These are phyloP conservation scores for Colossoma macropomum DNA, from an alignment of 2,113 vertebrate genomes.

Conservation along the genomic window DNA sequence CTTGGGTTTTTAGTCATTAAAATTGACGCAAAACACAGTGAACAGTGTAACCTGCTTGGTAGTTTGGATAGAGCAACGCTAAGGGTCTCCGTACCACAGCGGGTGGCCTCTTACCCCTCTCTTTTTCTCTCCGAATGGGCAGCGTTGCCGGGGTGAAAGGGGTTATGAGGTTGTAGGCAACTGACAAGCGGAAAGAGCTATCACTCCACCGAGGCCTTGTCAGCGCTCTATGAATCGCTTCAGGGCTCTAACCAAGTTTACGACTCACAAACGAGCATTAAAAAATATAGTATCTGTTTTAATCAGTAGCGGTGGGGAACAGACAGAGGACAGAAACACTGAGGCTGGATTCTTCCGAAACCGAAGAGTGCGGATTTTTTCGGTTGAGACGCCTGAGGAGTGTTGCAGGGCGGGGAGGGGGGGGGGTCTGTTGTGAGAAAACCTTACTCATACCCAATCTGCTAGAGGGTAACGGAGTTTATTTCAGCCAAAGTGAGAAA, in stretches of 20 bases:
- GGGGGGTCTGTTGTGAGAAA: constrained; percentile 58
- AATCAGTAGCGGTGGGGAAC: constrained; percentile 34
- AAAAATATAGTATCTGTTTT: constrained; percentile 16
- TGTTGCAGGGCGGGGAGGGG: constrained; percentile 20
- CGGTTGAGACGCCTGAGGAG: constrained; percentile 40
- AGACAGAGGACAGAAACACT: constrained; percentile 15
- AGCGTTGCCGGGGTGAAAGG: constrained; percentile 1
- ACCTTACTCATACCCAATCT: constrained; percentile 68
- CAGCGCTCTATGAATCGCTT: constrained; percentile 18
- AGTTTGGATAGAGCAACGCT: not conserved
- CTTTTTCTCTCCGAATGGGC: not conserved
- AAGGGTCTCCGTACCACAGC: not conserved
- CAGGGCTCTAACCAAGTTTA: constrained; percentile 30
- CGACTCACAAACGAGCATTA: constrained; percentile 12
- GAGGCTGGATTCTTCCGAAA: constrained; percentile 36
- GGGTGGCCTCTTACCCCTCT: not conserved
- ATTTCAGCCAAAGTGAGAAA: constrained; percentile 64
- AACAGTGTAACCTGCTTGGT: not conserved
- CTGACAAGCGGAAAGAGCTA: not conserved
- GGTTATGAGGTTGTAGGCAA: constrained; percentile 14
- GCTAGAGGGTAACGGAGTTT: constrained; percentile 66
- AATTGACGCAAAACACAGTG: not conserved
- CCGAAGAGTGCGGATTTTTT: constrained; percentile 25
- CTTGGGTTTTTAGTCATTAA: not conserved
- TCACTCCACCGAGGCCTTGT: constrained; percentile 21